A percentile compares a stretch with the other conserved stretches of the same genome.
These are phyloP conservation scores for Cantharis rustica DNA, from an alignment of 2,888 invertebrate genomes.

Conservation along the genomic window DNA sequence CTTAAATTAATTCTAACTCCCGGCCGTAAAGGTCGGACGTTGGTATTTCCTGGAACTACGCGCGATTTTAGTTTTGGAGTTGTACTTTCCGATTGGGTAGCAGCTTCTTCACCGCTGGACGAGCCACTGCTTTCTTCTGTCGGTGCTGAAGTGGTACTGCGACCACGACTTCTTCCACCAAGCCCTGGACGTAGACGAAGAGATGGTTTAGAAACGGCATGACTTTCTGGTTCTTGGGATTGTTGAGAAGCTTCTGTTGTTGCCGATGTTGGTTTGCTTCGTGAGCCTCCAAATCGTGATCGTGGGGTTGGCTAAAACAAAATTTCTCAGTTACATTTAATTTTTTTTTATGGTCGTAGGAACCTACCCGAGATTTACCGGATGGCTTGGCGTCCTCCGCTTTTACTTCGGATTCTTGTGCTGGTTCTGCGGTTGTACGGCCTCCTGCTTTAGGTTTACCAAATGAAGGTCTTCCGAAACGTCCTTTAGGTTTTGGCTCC, in stretches of 20 bases:
- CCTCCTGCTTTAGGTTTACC: slow-evolving; percentile 59
- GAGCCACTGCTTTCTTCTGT: slow-evolving; percentile 33
- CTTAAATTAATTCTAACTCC: slow-evolving; percentile 69
- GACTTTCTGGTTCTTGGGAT: slow-evolving; percentile 53
- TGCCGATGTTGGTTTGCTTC: slow-evolving; percentile 47
- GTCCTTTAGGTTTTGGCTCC: slow-evolving; percentile 55
- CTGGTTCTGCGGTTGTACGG: slow-evolving; percentile 48
- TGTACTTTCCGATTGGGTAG: slow-evolving; percentile 33
- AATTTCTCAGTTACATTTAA: not conserved
- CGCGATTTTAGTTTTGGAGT: slow-evolving; percentile 52
- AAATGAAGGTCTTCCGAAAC: slow-evolving; percentile 53
- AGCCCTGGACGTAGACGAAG: slow-evolving; percentile 59
- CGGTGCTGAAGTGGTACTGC: slow-evolving; percentile 48
- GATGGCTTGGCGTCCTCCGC: slow-evolving; percentile 55
- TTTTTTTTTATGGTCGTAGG: not conserved
- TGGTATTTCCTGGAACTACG: slow-evolving; percentile 45
- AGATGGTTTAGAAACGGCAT: slow-evolving; percentile 51
- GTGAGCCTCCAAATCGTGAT: slow-evolving; percentile 47
- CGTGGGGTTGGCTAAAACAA: slow-evolving; percentile 43
- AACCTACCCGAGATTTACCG: slow-evolving; percentile 45
- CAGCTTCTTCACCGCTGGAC: slow-evolving; percentile 37
- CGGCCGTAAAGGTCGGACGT: slow-evolving; percentile 66
- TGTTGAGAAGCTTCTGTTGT: slow-evolving; percentile 53
- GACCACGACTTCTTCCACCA: slow-evolving; percentile 47
- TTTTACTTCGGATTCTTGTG: slow-evolving; percentile 46